Evolutionary conservation across 2,113 vertebrate genomes (phyloP).

Genomic region (Grus americana): DNA sequence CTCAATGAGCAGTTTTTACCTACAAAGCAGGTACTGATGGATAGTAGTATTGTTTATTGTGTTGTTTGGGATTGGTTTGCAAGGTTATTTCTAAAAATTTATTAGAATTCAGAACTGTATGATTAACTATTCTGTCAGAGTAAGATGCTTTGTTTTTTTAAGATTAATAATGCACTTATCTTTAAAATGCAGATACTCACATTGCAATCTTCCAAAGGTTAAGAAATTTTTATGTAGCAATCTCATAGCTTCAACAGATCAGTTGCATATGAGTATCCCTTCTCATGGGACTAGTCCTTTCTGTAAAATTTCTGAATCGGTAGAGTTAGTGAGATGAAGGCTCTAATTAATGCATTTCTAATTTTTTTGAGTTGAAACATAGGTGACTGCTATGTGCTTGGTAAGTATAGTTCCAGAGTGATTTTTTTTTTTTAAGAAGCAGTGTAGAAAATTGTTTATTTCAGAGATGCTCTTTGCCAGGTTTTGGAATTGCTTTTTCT

Average conservation of each 20-base stretch:
- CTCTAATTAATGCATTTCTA: background rate
- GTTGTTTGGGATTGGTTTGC: background rate
- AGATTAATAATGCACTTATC: background rate
- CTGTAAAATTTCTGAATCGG: background rate
- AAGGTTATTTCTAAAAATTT: background rate
- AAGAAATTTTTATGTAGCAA: background rate
- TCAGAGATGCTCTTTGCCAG: background rate
- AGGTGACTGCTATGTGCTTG: background rate
- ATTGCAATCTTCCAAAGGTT: background rate
- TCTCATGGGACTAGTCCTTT: background rate
- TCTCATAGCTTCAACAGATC: background rate
- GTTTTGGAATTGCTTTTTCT: background rate
- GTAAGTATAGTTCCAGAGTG: background rate
- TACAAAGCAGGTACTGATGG: background rate
- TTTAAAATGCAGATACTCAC: background rate
- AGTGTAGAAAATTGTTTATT: background rate
- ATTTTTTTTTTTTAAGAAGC: background rate
- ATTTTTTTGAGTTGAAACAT: background rate
- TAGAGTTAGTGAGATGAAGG: background rate
- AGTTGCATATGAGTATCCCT: background rate
- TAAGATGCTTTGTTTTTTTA: background rate
- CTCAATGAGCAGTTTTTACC: background rate
- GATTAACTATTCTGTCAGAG: background rate
- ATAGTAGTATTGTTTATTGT: background rate
- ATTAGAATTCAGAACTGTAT: background rate